These are phyloP conservation scores for Eristalinus sepulchralis DNA, from an alignment of 2,888 invertebrate genomes.

Conservation along the genomic window DNA sequence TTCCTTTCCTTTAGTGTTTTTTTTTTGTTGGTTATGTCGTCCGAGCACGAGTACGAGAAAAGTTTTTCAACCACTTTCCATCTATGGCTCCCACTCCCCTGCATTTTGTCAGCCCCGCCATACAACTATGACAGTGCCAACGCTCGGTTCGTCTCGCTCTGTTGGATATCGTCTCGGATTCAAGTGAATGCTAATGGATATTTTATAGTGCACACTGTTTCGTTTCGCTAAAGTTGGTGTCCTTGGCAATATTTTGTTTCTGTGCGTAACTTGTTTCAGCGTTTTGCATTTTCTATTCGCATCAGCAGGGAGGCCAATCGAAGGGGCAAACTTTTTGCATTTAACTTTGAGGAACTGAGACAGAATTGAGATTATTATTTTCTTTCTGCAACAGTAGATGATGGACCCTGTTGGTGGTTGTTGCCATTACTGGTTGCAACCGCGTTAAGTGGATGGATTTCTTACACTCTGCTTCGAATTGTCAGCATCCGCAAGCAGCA, in stretches of 20 bases:
- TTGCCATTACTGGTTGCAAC: neutral
- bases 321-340: neutral
- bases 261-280: constrained; percentile 42
- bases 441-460: neutral
- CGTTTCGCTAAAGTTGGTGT: constrained; percentile 47
- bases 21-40: neutral
- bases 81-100: neutral
- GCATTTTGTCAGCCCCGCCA: neutral
- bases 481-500: neutral
- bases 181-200: constrained; percentile 66
- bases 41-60: neutral
- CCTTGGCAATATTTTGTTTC: constrained; percentile 54
- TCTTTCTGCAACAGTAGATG: neutral
- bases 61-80: neutral
- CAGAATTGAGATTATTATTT: neutral
- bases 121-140: neutral
- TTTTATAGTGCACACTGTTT: constrained; percentile 68
- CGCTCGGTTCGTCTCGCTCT: neutral
- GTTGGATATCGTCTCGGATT: constrained; percentile 39
- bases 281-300: constrained; percentile 20
- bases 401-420: neutral
- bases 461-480: neutral
- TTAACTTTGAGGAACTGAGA: neutral
- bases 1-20: constrained; percentile 2
- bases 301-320: neutral